Evolutionary conservation across 2,113 vertebrate species (phyloP).

Genomic region (Pristiophorus japonicus): DNA sequence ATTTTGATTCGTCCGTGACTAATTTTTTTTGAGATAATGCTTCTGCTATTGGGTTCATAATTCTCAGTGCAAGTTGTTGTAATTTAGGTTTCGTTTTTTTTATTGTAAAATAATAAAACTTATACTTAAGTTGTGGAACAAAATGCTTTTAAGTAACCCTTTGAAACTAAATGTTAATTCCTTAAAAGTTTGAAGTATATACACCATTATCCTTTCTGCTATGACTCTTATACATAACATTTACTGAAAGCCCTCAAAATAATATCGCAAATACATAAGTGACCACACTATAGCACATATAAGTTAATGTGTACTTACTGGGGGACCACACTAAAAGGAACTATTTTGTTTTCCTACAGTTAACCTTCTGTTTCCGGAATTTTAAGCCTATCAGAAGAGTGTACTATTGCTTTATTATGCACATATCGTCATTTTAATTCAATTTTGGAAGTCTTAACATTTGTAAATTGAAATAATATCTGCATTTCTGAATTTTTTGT

Average conservation of each 20-base stretch:
- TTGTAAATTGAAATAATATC: neutral
- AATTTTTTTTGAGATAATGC: neutral
- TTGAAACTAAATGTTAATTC: neutral
- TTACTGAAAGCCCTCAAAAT: neutral
- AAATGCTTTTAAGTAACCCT: neutral
- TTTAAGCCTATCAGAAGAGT: neutral
- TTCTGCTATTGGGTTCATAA: neutral
- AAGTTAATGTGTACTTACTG: neutral
- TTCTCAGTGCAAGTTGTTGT: neutral
- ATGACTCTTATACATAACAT: neutral
- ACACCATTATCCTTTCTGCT: neutral
- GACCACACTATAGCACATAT: neutral
- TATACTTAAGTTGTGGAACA: neutral
- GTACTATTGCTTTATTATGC: neutral
- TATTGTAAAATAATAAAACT: neutral
- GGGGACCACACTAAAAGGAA: neutral
- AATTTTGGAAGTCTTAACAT: neutral
- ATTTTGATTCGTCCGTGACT: neutral
- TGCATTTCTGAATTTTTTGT: neutral
- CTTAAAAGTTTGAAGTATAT: neutral
- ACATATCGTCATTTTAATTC: neutral
- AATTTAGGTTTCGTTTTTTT: neutral
- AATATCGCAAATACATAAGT: neutral
- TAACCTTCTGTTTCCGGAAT: neutral
- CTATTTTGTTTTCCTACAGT: neutral